Conservation (phyloP, 2,888 invertebrate genomes). For the Epinotia nisella region DNA sequence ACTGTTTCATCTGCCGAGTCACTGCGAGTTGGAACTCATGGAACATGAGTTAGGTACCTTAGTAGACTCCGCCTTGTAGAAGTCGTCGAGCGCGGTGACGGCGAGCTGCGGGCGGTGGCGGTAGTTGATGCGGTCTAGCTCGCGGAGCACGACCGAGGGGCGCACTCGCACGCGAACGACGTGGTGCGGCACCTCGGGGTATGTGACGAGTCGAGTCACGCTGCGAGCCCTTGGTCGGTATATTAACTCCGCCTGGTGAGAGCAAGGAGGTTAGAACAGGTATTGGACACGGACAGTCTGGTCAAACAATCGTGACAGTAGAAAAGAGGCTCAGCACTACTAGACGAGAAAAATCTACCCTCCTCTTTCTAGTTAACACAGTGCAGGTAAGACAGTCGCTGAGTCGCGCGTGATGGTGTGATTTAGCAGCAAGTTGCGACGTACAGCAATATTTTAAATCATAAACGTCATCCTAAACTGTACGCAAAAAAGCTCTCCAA, state of each 20-base stretch:
- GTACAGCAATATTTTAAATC: too few relatives aligned
- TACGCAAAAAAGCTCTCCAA: too few relatives aligned
- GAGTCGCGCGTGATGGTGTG: not conserved
- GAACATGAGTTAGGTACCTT: constrained; percentile 88
- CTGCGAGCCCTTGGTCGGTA: constrained; percentile 78
- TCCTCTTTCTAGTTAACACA: too few relatives aligned
- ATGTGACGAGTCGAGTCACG: constrained; percentile 86
- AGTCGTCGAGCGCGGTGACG: constrained; percentile 89
- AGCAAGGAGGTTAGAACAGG: not conserved
- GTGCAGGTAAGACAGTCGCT: too few relatives aligned
- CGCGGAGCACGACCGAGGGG: constrained; percentile 87
- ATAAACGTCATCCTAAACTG: too few relatives aligned
- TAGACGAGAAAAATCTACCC: too few relatives aligned
- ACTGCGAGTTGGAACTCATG: not conserved
- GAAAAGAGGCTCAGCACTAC: too few relatives aligned
- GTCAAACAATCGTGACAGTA: too few relatives aligned
- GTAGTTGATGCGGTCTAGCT: constrained; percentile 88
- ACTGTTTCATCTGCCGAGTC: too few relatives aligned
- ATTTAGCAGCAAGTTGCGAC: not conserved
- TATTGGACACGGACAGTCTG: too few relatives aligned
- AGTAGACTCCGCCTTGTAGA: constrained; percentile 90
- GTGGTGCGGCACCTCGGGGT: constrained; percentile 84
- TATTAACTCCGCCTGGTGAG: constrained; percentile 77
- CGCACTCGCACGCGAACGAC: constrained; percentile 85
- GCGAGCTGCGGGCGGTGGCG: constrained; percentile 85